Conservation (phyloP, 2,797 vertebrate species). For the Hippoglossus hippoglossus region DNA sequence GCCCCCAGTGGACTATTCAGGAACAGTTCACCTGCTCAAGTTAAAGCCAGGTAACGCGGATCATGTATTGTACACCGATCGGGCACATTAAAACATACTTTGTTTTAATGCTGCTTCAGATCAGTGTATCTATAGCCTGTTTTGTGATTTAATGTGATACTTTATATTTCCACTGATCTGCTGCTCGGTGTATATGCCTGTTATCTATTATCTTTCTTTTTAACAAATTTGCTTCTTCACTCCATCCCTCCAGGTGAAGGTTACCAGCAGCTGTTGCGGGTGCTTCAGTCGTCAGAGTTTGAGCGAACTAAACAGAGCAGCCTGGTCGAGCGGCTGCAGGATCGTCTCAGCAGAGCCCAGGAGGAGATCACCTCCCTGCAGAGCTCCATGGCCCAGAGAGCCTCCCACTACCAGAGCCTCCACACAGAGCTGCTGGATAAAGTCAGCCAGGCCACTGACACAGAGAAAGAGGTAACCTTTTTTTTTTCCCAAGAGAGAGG, state of each 20-base stretch:
- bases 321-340: conserved; percentile 80
- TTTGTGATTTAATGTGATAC: not conserved
- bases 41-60: conserved; percentile 68
- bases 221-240: not conserved
- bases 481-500: not conserved
- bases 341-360: conserved; percentile 84
- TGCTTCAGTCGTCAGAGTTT: conserved; percentile 83
- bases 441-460: conserved; percentile 82
- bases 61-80: not conserved
- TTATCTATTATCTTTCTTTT: too few species aligned
- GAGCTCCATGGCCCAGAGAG: conserved; percentile 89
- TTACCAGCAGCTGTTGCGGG: conserved; percentile 82
- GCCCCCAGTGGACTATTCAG: conserved; percentile 64
- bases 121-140: not conserved
- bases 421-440: conserved; percentile 90
- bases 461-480: conserved; percentile 87
- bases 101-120: not conserved
- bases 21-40: conserved; percentile 61
- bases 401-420: conserved; percentile 89
- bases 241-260: conserved; percentile 67
- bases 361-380: conserved; percentile 88
- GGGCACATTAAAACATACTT: not conserved
- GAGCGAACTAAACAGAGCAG: conserved; percentile 81
- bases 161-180: not conserved
- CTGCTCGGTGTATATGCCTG: too few species aligned